Percentiles rank a stretch among this genome's conserved stretches.
These are phyloP conservation scores for Scleropages formosus DNA, from an alignment of 2,797 vertebrate genomes.

Conservation along the genomic window DNA sequence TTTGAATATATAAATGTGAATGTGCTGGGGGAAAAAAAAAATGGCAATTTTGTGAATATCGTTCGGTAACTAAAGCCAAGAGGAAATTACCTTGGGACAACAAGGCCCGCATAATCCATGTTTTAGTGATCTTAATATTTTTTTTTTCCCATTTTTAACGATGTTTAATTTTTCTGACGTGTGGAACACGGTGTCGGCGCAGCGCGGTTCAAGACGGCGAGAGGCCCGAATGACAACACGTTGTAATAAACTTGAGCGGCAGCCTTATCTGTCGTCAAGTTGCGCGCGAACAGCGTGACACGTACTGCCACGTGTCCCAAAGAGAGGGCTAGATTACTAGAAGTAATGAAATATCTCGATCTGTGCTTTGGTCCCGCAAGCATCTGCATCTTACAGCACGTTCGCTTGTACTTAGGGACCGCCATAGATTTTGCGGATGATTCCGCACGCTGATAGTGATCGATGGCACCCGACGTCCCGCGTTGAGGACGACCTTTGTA, in stretches of 20 bases:
- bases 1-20: constrained; percentile 64
- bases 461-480: too few species aligned
- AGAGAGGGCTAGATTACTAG: too few species aligned
- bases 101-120: background rate
- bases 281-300: background rate
- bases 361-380: too few species aligned
- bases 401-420: too few species aligned
- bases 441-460: too few species aligned
- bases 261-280: background rate
- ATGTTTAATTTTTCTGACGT: too few species aligned
- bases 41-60: constrained; percentile 52
- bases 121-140: background rate
- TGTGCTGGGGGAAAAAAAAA: constrained; percentile 48
- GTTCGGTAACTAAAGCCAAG: constrained; percentile 29
- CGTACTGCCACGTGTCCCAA: too few species aligned
- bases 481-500: too few species aligned
- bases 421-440: too few species aligned
- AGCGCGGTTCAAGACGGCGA: background rate
- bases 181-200: background rate
- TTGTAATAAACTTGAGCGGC: background rate
- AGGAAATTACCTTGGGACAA: constrained; percentile 31
- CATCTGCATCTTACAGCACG: too few species aligned
- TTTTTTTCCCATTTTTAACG: too few species aligned
- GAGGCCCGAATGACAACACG: background rate
- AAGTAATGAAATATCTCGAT: too few species aligned